phyloP scores from a whole-genome alignment of 1,140 invertebrate genomes.

The Rhagoletis pomonella region DNA sequence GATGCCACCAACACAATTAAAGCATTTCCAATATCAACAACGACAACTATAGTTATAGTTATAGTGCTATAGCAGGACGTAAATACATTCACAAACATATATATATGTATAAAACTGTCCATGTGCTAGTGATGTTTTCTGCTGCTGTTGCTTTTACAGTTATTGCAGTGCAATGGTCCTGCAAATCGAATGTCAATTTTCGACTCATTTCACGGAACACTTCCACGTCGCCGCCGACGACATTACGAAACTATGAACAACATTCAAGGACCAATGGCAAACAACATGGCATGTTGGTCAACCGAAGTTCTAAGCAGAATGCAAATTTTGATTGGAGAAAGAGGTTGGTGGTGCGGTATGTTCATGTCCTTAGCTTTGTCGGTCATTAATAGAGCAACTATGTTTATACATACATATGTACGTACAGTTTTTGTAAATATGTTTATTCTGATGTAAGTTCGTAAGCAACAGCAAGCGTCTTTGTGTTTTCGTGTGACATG shows the following conservation, averaged over 20 bases:
- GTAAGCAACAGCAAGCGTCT: not conserved
- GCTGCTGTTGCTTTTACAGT: not conserved
- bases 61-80: no score
- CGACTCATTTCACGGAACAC: slow-evolving; percentile 73
- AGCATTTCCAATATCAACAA: not conserved
- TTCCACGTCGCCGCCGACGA: slow-evolving; percentile 49
- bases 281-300: not conserved
- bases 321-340: not conserved
- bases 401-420: not conserved
- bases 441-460: not conserved
- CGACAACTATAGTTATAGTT: no score
- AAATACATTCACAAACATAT: not conserved
- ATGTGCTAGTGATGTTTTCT: not conserved
- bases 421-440: not conserved
- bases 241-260: not conserved
- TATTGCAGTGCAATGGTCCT: slow-evolving; percentile 69
- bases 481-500: not conserved
- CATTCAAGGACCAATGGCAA: not conserved
- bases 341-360: not conserved
- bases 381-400: not conserved
- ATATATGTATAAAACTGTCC: not conserved
- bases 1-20: slow-evolving; percentile 23
- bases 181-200: slow-evolving; percentile 73
- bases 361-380: not conserved
- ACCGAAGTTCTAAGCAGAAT: not conserved